Evolutionary conservation across 2,797 vertebrate species (phyloP).

Genomic region (Typhlichthys eigenmanni): DNA sequence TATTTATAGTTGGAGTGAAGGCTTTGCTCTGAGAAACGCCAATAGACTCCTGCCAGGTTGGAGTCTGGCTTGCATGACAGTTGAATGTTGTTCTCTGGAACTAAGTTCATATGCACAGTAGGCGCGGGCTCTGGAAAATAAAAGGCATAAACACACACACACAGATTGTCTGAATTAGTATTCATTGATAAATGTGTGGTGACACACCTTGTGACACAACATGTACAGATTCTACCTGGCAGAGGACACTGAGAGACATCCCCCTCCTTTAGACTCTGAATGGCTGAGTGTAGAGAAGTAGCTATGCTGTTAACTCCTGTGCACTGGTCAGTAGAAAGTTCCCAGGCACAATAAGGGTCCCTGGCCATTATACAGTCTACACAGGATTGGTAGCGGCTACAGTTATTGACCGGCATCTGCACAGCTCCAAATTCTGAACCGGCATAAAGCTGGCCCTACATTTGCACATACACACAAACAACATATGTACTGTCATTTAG

Average conservation of each 20-base stretch:
- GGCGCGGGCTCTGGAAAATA: conserved; percentile 56
- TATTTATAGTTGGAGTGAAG: conserved; percentile 67
- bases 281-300: conserved; percentile 7
- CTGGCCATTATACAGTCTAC: conserved; percentile 79
- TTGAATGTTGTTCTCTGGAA: conserved; percentile 67
- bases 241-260: conserved; percentile 70
- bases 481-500: neutral
- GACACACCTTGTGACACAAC: neutral
- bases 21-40: conserved; percentile 64
- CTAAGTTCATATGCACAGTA: conserved; percentile 47
- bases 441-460: conserved; percentile 74
- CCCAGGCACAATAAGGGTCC: conserved; percentile 82
- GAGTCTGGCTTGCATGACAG: conserved; percentile 70
- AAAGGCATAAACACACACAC: conserved; percentile 29
- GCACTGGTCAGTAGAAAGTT: conserved; percentile 47
- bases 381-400: conserved; percentile 67
- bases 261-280: conserved; percentile 75
- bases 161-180: conserved; percentile 8
- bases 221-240: conserved; percentile 56
- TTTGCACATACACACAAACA: conserved; percentile 13
- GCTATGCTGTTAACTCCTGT: conserved; percentile 28
- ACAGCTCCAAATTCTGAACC: conserved; percentile 71
- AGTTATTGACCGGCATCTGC: conserved; percentile 76
- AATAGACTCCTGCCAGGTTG: conserved; percentile 71
- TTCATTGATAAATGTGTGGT: neutral